Evolutionary conservation across 2,797 vertebrate species (phyloP).

Genomic region (Propithecus deckenii): DNA sequence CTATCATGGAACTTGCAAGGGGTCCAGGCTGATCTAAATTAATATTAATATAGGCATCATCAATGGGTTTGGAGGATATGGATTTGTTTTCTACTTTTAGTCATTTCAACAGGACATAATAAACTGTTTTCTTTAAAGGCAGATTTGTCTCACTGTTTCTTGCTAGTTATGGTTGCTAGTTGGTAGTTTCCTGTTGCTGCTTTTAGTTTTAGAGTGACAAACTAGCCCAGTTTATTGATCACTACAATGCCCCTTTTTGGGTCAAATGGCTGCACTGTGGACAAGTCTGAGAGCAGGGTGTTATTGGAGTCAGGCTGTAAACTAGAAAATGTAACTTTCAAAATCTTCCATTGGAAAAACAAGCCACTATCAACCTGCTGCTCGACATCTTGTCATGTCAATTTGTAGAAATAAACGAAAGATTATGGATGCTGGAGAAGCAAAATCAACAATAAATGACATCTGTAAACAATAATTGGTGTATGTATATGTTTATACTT

Average conservation of each 20-base stretch:
- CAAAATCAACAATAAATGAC: conserved; percentile 12
- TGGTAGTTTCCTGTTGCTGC: neutral
- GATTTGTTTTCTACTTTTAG: conserved; percentile 17
- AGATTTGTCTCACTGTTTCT: neutral
- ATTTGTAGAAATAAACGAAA: conserved; percentile 38
- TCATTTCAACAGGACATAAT: conserved; percentile 34
- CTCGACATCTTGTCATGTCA: neutral
- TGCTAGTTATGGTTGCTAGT: neutral
- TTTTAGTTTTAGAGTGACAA: conserved; percentile 49
- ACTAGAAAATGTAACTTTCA: neutral
- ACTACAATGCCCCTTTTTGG: neutral
- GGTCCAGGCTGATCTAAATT: neutral
- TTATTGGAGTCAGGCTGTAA: neutral
- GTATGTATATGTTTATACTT: neutral
- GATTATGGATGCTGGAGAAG: neutral
- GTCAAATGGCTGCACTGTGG: neutral
- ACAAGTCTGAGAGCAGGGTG: neutral
- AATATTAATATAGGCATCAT: neutral
- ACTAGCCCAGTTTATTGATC: neutral
- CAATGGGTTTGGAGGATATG: neutral
- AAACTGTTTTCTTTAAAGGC: conserved; percentile 27
- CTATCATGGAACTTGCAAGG: neutral
- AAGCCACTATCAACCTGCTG: neutral
- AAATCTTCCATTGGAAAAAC: neutral
- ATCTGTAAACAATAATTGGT: conserved; percentile 4